Evolutionary conservation across 2,888 invertebrate genomes (phyloP).

Genomic region (Dioctria rufipes): DNA sequence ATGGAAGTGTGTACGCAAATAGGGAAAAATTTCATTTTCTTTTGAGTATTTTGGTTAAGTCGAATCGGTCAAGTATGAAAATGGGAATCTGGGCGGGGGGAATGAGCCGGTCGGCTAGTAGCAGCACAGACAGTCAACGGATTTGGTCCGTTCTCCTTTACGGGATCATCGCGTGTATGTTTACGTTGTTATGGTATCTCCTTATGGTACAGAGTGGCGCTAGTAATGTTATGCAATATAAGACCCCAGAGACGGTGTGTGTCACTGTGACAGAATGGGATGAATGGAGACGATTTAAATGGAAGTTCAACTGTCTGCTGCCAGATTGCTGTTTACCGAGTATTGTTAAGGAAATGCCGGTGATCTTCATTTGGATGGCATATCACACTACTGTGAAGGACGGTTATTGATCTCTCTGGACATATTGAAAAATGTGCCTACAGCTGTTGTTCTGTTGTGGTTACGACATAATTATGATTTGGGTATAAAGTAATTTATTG

Average conservation of each 20-base stretch:
- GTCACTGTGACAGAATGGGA: slow-evolving; percentile 54
- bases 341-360: slow-evolving; percentile 35
- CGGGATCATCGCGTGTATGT: slow-evolving; percentile 22
- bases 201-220: slow-evolving; percentile 48
- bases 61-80: slow-evolving; percentile 35
- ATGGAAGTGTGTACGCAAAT: slow-evolving; percentile 54
- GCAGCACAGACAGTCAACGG: neutral
- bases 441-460: no score
- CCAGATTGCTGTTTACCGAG: slow-evolving; percentile 22
- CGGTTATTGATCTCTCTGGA: slow-evolving; percentile 31
- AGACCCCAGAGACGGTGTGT: slow-evolving; percentile 41
- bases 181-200: slow-evolving; percentile 11
- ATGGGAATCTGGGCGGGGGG: slow-evolving; percentile 17
- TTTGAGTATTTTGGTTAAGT: slow-evolving; percentile 47
- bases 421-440: no score
- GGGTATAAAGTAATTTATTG: no score
- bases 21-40: slow-evolving; percentile 56
- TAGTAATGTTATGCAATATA: slow-evolving; percentile 49
- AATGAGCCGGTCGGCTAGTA: neutral
- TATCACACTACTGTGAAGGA: slow-evolving; percentile 14
- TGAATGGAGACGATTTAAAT: slow-evolving; percentile 62
- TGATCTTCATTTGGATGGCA: neutral
- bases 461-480: no score
- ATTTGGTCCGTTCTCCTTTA: slow-evolving; percentile 45
- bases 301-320: slow-evolving; percentile 53